Conservation (phyloP, 2,797 vertebrate genomes). For the Crocidura indochinensis region DNA sequence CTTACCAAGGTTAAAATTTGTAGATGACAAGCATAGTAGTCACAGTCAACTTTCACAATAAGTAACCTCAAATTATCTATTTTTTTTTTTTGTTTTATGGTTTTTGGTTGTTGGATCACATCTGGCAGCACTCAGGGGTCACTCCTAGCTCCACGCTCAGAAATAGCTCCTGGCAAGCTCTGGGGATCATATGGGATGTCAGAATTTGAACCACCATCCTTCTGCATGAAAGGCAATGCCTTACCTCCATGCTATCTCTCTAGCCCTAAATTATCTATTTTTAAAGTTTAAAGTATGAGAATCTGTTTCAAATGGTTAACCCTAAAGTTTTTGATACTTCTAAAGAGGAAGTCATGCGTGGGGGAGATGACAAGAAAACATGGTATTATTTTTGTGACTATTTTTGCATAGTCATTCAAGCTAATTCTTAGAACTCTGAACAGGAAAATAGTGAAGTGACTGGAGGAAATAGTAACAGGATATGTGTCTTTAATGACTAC, state of each 20-base stretch:
- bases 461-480: not conserved
- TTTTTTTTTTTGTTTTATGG: not conserved
- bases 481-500: constrained; percentile 73
- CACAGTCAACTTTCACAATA: constrained; percentile 16
- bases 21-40: constrained; percentile 37
- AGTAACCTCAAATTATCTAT: constrained; percentile 23
- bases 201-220: no score
- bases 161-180: no score
- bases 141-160: no score
- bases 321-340: constrained; percentile 60
- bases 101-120: no score
- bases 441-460: not conserved
- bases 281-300: constrained; percentile 22
- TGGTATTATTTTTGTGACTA: constrained; percentile 19
- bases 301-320: constrained; percentile 43
- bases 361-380: constrained; percentile 65
- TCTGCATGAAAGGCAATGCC: no score
- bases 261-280: constrained; percentile 52
- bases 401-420: constrained; percentile 67
- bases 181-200: no score
- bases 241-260: no score
- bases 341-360: not conserved
- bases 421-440: constrained; percentile 72
- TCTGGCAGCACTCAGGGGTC: no score
- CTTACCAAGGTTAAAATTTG: not conserved